These are phyloP conservation scores for Ceratitis capitata DNA, from an alignment of 1,140 invertebrate genomes.

Conservation along the genomic window DNA sequence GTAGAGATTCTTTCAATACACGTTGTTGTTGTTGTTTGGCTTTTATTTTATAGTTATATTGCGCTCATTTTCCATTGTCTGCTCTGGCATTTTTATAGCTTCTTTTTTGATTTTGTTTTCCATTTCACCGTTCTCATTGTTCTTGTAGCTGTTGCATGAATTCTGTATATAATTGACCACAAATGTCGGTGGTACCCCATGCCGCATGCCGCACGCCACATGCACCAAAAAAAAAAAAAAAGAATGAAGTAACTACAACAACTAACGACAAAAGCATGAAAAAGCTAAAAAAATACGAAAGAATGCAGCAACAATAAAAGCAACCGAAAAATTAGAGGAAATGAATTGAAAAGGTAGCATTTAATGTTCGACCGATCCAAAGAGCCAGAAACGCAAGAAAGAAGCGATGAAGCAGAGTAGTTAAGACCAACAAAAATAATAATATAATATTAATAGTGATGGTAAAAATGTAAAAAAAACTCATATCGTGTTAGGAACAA, in stretches of 20 bases:
- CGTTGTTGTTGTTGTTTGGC: background rate
- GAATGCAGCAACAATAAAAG: no score
- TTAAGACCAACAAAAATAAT: background rate
- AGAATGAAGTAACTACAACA: background rate
- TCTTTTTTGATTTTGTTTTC: background rate
- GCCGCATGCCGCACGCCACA: no score
- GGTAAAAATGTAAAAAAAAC: background rate
- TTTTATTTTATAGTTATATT: background rate
- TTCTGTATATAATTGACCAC: slow-evolving; percentile 39
- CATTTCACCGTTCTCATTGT: background rate
- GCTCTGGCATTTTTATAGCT: slow-evolving; percentile 12
- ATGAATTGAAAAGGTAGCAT: slow-evolving; percentile 35
- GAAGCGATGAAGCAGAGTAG: background rate
- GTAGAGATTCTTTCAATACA: background rate
- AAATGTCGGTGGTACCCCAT: background rate
- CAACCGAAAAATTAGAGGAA: slow-evolving; percentile 19
- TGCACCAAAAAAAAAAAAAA: background rate
- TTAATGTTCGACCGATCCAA: slow-evolving; percentile 7
- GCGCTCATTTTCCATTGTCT: background rate
- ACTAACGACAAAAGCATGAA: background rate
- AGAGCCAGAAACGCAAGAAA: no score
- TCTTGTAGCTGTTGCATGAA: background rate
- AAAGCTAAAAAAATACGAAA: background rate
- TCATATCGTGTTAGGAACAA: slow-evolving; percentile 2
- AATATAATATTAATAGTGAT: background rate